Percentiles rank a stretch among this genome's conserved stretches.
Conservation (phyloP, 2,797 vertebrate genomes). For the Melanogrammus aeglefinus region DNA sequence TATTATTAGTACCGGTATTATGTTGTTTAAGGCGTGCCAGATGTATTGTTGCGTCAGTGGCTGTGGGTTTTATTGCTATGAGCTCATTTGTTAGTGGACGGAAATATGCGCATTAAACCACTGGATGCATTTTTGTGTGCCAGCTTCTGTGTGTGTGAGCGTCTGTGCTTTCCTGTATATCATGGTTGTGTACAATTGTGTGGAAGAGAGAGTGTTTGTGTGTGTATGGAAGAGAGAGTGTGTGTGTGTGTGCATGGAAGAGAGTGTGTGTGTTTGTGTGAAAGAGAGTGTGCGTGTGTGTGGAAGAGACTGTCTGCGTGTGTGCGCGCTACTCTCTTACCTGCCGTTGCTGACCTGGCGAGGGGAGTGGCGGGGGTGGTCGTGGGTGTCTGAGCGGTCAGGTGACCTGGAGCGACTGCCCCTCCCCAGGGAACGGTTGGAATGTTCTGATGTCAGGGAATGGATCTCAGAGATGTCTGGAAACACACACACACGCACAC, state of each 20-base stretch:
- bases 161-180: too few species aligned
- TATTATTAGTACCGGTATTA: constrained; percentile 37
- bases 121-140: neutral
- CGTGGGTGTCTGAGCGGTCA: constrained; percentile 94
- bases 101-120: constrained; percentile 33
- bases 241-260: neutral
- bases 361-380: constrained; percentile 94
- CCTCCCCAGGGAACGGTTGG: constrained; percentile 88
- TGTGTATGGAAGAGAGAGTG: neutral
- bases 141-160: constrained; percentile 1
- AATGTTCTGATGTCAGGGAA: constrained; percentile 97
- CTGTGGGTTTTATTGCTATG: constrained; percentile 31
- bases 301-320: neutral
- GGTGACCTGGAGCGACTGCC: constrained; percentile 86
- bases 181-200: too few species aligned
- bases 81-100: constrained; percentile 49
- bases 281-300: constrained; percentile 2
- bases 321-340: constrained; percentile 61
- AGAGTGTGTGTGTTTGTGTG: neutral
- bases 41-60: constrained; percentile 52
- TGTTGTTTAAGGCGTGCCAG: constrained; percentile 58
- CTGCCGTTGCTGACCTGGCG: constrained; percentile 96
- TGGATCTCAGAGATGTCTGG: constrained; percentile 99
- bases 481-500: constrained; percentile 28
- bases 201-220: constrained; percentile 10